Evolutionary conservation across 2,888 invertebrate species (phyloP), one percentile per base, ranked within the genome.

Genomic region (Emmelina monodactyla): DNA sequence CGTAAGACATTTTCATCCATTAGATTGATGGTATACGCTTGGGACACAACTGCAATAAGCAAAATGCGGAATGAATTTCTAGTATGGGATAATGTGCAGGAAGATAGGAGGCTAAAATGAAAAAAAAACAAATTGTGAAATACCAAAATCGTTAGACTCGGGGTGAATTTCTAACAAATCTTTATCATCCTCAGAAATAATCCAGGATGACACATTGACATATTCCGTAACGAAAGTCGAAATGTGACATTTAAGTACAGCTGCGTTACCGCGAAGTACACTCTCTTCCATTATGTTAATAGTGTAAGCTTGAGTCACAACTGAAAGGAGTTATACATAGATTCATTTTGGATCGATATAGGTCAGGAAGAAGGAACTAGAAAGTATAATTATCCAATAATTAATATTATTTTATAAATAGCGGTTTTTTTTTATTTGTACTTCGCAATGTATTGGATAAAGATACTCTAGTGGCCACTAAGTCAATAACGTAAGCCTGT

Each of bases 251-350:
- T 94, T 93, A 58, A 94, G 83, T 64, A 93, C 88, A 47, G 91
- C 94, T 47, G 92, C 88, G 78, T 94, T 94, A 59, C 93, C 93
- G 59, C 89, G 88, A 54, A 94, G 83, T 48, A 94, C 92, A 72
- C 93, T 92, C 71, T 94, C 93, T 68, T 93, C 93, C 92, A 93
- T 92, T 58, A 94, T 88, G 82, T 93, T 93, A 51, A 92, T 88
- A 53, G 88, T 88, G 79, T 92, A 94, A 47, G 86, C 85, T 84
- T 94, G 94, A 55, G 91, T 87, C 51, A 94, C 93, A 75, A 94
- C 94, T 94, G 88, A 38, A 82, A 70, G 52, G 38, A 61, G 83
- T 39, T 47, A 38, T 35, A 42, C 42, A 40, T 33, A 14, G n/a
- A 31, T 28, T n/a, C n/a, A n/a, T n/a, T n/a, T n/a, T n/a, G n/a